Percentiles rank a stretch among this genome's conserved stretches.
Conservation (phyloP, 2,797 vertebrate species). For the Sylvia borin region DNA sequence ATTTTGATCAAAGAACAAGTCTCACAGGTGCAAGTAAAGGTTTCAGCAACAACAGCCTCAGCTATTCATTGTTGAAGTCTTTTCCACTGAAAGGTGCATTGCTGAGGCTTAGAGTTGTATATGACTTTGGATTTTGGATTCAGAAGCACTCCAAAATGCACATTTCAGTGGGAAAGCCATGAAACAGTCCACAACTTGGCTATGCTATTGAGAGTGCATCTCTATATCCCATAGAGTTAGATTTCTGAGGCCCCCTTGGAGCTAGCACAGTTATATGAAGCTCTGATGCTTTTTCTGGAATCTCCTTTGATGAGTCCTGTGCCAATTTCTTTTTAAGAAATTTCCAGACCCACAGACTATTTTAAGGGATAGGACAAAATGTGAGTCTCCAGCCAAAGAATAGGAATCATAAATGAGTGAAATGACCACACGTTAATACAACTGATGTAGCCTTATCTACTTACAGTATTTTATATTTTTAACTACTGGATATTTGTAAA, state of each 20-base stretch:
- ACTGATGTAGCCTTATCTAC: neutral
- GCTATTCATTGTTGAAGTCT: neutral
- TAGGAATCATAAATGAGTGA: constrained; percentile 11
- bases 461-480: constrained; percentile 43
- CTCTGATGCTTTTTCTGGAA: constrained; percentile 3
- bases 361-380: neutral
- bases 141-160: neutral
- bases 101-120: neutral
- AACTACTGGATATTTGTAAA: constrained; percentile 58
- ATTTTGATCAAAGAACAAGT: constrained; percentile 68
- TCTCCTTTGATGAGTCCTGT: neutral
- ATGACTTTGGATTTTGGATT: neutral
- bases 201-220: neutral
- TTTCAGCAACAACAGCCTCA: constrained; percentile 13
- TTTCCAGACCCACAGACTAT: neutral
- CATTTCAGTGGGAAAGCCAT: neutral
- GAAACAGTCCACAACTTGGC: neutral
- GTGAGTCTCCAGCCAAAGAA: neutral
- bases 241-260: neutral
- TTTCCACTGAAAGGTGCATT: neutral
- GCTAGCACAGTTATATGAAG: neutral
- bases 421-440: neutral
- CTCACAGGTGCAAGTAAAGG: constrained; percentile 1
- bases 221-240: neutral
- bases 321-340: neutral